Evolutionary conservation across 2,888 invertebrate genomes (phyloP).

Genomic region (Scelioninae gen. 1): DNA sequence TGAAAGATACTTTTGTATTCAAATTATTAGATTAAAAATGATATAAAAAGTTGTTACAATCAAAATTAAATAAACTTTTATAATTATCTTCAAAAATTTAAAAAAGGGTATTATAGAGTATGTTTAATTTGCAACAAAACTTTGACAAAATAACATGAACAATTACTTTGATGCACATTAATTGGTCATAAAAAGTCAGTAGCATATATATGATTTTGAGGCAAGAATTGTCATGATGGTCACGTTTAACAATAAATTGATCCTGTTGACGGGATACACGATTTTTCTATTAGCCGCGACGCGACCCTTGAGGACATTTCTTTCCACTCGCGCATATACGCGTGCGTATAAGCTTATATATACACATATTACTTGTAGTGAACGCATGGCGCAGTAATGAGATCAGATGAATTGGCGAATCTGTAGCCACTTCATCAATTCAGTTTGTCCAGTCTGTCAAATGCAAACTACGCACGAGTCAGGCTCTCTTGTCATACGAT

Average conservation of each 20-base stretch:
- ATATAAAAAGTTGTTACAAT: too few species aligned
- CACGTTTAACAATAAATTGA: conserved; percentile 80
- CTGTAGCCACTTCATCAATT: conserved; percentile 79
- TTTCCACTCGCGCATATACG: conserved; percentile 46
- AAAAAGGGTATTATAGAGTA: too few species aligned
- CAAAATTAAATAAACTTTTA: too few species aligned
- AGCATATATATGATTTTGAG: conserved; percentile 31
- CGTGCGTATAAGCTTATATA: conserved; percentile 8
- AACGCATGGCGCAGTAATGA: conserved; percentile 74
- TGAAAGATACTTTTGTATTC: too few species aligned
- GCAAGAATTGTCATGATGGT: conserved; percentile 65
- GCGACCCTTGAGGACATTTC: conserved; percentile 63
- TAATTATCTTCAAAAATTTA: too few species aligned
- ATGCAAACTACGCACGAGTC: conserved; percentile 75
- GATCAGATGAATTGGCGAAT: conserved; percentile 79
- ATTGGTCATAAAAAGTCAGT: conserved; percentile 55
- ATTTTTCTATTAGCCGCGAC: conserved; percentile 81
- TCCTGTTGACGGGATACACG: conserved; percentile 79
- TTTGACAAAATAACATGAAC: conserved; percentile 9
- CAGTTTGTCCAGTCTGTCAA: conserved; percentile 78
- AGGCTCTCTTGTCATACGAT: conserved; percentile 46
- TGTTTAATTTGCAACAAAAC: background rate
- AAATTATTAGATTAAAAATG: too few species aligned
- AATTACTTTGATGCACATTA: conserved; percentile 44
- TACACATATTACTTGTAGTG: conserved; percentile 59